A percentile compares a stretch with the other conserved stretches of the same genome.
Conservation (phyloP, 2,888 invertebrate genomes). For the Arrhopalites spinosus region DNA sequence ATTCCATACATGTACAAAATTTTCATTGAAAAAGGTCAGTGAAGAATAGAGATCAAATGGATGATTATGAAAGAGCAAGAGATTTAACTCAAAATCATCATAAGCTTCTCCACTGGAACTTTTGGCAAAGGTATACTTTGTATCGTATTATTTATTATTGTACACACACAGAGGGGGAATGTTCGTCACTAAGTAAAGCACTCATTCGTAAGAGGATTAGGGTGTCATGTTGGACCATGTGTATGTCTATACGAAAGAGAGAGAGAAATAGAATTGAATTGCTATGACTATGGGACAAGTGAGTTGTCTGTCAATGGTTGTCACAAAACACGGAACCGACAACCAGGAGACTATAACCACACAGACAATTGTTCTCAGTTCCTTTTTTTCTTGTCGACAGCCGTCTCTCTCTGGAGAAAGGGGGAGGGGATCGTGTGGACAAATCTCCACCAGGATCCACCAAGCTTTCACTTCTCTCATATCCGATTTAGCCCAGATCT, state of each 20-base stretch:
- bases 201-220: slow-evolving; percentile 17
- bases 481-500: too few relatives aligned
- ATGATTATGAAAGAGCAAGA: background rate
- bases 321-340: background rate
- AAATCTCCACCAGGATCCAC: too few relatives aligned
- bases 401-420: background rate
- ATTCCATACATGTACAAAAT: too few relatives aligned
- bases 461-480: too few relatives aligned
- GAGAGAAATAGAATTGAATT: background rate
- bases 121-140: too few relatives aligned
- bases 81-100: background rate
- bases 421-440: background rate
- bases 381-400: background rate
- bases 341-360: background rate
- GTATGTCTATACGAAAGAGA: background rate
- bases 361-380: background rate
- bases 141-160: too few relatives aligned
- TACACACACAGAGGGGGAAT: background rate
- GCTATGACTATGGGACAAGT: background rate
- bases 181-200: background rate
- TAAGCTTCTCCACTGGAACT: background rate
- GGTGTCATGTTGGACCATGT: slow-evolving; percentile 2
- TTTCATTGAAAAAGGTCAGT: too few relatives aligned
- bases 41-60: too few relatives aligned
- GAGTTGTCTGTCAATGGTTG: slow-evolving; percentile 2